A percentile compares a stretch with the other conserved stretches of the same genome.
These are phyloP conservation scores for Strongylocentrotus purpuratus DNA, from an alignment of 35 echinoderm and acorn worm species.

Conservation along the genomic window DNA sequence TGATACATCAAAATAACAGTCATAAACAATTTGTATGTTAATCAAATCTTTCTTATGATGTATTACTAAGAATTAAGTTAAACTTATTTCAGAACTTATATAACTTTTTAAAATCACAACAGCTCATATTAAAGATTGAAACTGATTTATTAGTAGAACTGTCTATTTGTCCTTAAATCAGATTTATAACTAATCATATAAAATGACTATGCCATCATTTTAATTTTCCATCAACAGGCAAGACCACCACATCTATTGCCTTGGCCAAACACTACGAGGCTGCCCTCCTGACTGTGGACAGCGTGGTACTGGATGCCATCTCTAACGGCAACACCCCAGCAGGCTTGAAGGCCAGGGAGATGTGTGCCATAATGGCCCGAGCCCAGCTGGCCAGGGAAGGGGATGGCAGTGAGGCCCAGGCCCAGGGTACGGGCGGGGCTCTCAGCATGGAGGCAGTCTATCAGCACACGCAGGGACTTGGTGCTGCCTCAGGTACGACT, in stretches of 20 bases:
- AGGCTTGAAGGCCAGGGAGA: constrained; percentile 87
- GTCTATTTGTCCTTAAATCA: too few relatives aligned
- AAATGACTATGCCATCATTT: too few relatives aligned
- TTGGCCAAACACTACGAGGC: constrained; percentile 98
- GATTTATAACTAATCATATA: too few relatives aligned
- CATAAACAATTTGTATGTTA: too few relatives aligned
- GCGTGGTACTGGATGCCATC: constrained; percentile 91
- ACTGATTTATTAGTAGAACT: too few relatives aligned
- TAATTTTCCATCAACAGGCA: constrained; percentile 59
- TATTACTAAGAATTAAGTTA: too few relatives aligned
- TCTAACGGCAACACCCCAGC: constrained; percentile 91
- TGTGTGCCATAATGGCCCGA: constrained; percentile 92
- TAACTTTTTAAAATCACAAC: too few relatives aligned
- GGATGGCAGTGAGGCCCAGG: constrained; percentile 72
- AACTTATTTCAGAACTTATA: too few relatives aligned
- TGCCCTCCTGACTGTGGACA: constrained; percentile 91
- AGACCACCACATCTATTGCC: constrained; percentile 88
- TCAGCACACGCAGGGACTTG: constrained; percentile 77
- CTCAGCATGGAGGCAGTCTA: constrained; percentile 96
- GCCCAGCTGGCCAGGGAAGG: constrained; percentile 88
- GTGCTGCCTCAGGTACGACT: constrained; percentile 68
- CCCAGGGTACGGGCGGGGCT: constrained; percentile 62
- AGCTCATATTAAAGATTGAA: too few relatives aligned
- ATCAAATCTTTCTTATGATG: too few relatives aligned
- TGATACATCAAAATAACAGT: too few relatives aligned